These are phyloP conservation scores for Andrena camellia DNA, from an alignment of 2,888 invertebrate species.

Conservation along the genomic window DNA sequence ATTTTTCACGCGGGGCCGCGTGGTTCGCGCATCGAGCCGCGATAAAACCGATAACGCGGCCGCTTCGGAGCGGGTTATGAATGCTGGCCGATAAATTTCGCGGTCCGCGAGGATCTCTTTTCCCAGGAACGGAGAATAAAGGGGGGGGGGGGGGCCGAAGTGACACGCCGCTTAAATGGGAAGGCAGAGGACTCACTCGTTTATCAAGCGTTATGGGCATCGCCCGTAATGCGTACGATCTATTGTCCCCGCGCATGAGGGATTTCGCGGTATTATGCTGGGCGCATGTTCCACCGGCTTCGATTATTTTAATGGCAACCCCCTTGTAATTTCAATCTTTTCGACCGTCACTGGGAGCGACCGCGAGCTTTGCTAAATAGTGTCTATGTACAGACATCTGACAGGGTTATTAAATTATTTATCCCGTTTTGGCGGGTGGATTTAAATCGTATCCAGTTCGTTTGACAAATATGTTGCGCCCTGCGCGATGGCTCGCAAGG, in stretches of 20 bases:
- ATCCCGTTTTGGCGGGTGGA: not conserved
- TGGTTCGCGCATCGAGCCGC: slow-evolving; percentile 41
- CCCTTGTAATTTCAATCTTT: slow-evolving; percentile 20
- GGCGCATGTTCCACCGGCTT: not conserved
- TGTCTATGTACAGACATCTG: not conserved
- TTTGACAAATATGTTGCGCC: not conserved
- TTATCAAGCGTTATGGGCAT: slow-evolving; percentile 57
- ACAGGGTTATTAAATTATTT: not conserved
- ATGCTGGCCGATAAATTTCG: slow-evolving; percentile 64
- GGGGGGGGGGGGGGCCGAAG: slow-evolving; percentile 32
- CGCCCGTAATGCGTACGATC: slow-evolving; percentile 43
- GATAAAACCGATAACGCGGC: slow-evolving; percentile 67
- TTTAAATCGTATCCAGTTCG: not conserved
- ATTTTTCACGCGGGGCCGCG: slow-evolving; percentile 64
- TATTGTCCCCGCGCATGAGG: slow-evolving; percentile 45
- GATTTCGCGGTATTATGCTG: slow-evolving; percentile 29
- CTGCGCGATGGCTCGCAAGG: no score
- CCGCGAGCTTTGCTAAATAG: not conserved
- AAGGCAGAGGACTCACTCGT: slow-evolving; percentile 51
- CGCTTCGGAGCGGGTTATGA: slow-evolving; percentile 57
- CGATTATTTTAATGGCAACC: slow-evolving; percentile 32
- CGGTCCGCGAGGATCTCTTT: slow-evolving; percentile 7
- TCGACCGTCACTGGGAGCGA: not conserved
- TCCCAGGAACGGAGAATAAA: slow-evolving; percentile 29
- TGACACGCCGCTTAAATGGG: slow-evolving; percentile 52